Percentiles rank a stretch among this genome's conserved stretches.
Conservation (phyloP, 2,888 invertebrate species). For the Alentia gelatinosa region DNA sequence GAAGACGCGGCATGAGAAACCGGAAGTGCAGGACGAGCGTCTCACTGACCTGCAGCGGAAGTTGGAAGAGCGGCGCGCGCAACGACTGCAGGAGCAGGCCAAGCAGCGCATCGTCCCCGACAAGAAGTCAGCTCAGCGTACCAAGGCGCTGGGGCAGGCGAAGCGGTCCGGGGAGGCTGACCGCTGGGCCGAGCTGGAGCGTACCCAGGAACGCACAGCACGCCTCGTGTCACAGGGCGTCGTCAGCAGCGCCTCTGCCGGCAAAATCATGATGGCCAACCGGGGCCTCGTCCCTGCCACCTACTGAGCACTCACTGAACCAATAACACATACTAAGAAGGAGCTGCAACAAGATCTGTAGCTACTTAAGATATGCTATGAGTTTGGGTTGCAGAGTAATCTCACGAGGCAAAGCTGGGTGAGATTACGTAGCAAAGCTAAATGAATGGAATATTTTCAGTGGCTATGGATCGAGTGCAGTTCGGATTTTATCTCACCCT, state of each 20-base stretch:
- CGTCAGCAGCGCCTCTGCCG: constrained; percentile 62
- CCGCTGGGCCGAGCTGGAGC: constrained; percentile 76
- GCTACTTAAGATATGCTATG: no score
- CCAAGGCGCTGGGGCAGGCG: constrained; percentile 66
- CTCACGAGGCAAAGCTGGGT: no score
- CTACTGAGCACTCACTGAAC: no score
- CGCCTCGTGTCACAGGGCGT: constrained; percentile 68
- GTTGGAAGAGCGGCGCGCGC: constrained; percentile 73
- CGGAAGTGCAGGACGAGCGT: constrained; percentile 70
- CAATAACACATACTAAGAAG: no score
- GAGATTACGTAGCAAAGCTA: no score
- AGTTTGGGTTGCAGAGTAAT: no score
- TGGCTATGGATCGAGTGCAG: no score
- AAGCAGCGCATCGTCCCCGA: constrained; percentile 65
- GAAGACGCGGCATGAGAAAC: constrained; percentile 65
- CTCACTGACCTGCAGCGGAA: constrained; percentile 72
- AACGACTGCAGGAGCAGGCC: constrained; percentile 70
- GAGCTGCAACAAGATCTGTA: no score
- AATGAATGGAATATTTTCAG: no score
- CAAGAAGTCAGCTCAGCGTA: constrained; percentile 67
- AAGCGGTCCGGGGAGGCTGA: constrained; percentile 75
- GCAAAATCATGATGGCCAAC: constrained; percentile 32
- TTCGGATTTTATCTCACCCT: no score
- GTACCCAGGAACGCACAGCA: constrained; percentile 73
- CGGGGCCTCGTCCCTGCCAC: background rate